Evolutionary conservation across 30 jellyfish, hydroid and myxozoan genomes (phyloP).

Genomic region (Chironex yamaguchii): DNA sequence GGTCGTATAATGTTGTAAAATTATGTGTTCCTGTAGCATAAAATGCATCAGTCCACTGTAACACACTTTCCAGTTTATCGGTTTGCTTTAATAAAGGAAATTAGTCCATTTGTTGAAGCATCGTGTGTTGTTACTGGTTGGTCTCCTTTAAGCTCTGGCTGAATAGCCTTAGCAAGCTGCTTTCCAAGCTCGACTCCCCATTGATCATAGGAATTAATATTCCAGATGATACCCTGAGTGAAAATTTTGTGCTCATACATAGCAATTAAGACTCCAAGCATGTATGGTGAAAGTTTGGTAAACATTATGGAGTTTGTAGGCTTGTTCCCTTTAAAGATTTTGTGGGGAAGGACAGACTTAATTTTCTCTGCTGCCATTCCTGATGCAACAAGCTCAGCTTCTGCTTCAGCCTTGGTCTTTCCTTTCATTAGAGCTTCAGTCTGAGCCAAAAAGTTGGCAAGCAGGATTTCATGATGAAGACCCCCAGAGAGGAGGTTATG

Average conservation of each 20-base stretch:
- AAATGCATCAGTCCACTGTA: too few species aligned
- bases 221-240: conserved; percentile 99
- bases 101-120: conserved; percentile 96
- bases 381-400: conserved; percentile 73
- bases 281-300: conserved; percentile 85
- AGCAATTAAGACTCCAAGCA: conserved; percentile 94
- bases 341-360: conserved; percentile 81
- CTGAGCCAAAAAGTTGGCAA: conserved; percentile 98
- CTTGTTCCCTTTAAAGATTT: conserved; percentile 92
- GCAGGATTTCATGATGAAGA: conserved; percentile 95
- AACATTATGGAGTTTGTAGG: conserved; percentile 95
- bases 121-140: conserved; percentile 83
- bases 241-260: conserved; percentile 99
- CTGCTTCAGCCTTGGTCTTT: conserved; percentile 85
- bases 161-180: conserved; percentile 95
- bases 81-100: conserved; percentile 77
- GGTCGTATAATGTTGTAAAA: too few species aligned
- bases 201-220: conserved; percentile 97
- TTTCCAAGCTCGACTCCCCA: conserved; percentile 99
- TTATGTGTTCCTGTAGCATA: too few species aligned
- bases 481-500: conserved; percentile 89
- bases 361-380: conserved; percentile 63
- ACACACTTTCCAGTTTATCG: too few species aligned
- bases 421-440: conserved; percentile 99
- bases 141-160: conserved; percentile 77